phyloP scores from a whole-genome alignment of 2,888 invertebrate species.

The Mechanitis mazaeus region DNA sequence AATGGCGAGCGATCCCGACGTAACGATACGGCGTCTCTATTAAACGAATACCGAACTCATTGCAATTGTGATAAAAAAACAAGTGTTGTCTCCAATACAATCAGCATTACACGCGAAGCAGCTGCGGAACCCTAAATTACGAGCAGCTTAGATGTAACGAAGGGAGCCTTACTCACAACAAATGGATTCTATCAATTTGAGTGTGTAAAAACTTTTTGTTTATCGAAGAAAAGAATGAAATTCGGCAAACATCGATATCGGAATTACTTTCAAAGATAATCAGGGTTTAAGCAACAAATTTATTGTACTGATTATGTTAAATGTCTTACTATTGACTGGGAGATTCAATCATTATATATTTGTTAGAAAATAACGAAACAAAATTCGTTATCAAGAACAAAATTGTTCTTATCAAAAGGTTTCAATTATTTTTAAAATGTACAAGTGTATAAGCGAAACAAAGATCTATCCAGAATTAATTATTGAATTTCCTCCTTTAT shows the following conservation, averaged over 20 bases:
- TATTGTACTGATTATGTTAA: too few species aligned
- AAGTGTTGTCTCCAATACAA: slow-evolving; percentile 65
- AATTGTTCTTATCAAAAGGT: not conserved
- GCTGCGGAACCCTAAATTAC: slow-evolving; percentile 71
- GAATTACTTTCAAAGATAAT: too few species aligned
- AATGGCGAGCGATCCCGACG: not conserved
- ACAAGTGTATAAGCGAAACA: slow-evolving; percentile 3
- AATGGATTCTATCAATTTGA: slow-evolving; percentile 13
- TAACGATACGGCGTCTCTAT: slow-evolving; percentile 5
- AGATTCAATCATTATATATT: too few species aligned
- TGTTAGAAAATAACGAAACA: not conserved
- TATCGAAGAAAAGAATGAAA: not conserved
- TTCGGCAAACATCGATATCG: too few species aligned
- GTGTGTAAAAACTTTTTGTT: slow-evolving; percentile 4
- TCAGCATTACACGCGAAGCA: slow-evolving; percentile 69
- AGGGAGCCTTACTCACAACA: slow-evolving; percentile 43
- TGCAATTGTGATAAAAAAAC: slow-evolving; percentile 48
- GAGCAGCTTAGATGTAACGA: slow-evolving; percentile 56
- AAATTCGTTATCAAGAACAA: not conserved
- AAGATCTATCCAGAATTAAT: slow-evolving; percentile 8
- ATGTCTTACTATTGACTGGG: too few species aligned
- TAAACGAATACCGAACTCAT: slow-evolving; percentile 10
- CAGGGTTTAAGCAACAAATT: too few species aligned
- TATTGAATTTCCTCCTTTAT: slow-evolving; percentile 23
- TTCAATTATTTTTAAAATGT: not conserved